Base-by-base conservation (phyloP, 1,140 invertebrate genomes). In the Brachionus calyciflorus region DNA sequence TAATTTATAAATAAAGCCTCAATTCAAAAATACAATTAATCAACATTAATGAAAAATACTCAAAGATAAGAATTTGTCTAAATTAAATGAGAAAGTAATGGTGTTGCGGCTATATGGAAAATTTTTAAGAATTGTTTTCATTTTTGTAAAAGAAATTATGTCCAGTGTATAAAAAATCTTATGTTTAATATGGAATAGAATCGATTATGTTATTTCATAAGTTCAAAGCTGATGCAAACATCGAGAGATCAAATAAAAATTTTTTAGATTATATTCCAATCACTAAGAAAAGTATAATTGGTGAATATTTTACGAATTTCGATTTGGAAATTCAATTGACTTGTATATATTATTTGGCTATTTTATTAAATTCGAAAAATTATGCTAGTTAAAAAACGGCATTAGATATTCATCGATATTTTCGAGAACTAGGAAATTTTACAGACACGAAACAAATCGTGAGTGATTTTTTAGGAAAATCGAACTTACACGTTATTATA, bases 321-420 rank as follows among this genome's bases (percentile, higher is more conserved):
- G 60, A 65, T 3, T 6, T 44, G 26, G 60, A 65, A 65, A 41
- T 44, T 2, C 24, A 44, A 14, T 37, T 65, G 3, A 65, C 60
- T 10, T 12, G 17, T 19, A 41, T 24, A 44, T 65, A 30, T 10
- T 65, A 65, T 65, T 21, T 65, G 37, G 60, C 60, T 12, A 65
- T 21, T 46, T 19, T 65, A 26, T 28, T 65, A 9, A 65, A 37
- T 24, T 44, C 9, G 6, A 65, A 65, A 65, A 5, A 65, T 19
- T 65, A 65, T 65, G 7, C 40, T 10, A 19, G 60, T 44, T 65
- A 65, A 37, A 65, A 65, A 37, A 65, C 24, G 60, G 60, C 12
- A 65, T 65, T 12, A 41, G 44, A 44, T 65, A 26, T 44, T 44
- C 6, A 65, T 41, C 9, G 60, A 65, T 30, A 65, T 65, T 65